Evolutionary conservation across 2,113 vertebrate species (phyloP), one percentile per base, ranked within the genome.

Genomic region (Saccopteryx bilineata): DNA sequence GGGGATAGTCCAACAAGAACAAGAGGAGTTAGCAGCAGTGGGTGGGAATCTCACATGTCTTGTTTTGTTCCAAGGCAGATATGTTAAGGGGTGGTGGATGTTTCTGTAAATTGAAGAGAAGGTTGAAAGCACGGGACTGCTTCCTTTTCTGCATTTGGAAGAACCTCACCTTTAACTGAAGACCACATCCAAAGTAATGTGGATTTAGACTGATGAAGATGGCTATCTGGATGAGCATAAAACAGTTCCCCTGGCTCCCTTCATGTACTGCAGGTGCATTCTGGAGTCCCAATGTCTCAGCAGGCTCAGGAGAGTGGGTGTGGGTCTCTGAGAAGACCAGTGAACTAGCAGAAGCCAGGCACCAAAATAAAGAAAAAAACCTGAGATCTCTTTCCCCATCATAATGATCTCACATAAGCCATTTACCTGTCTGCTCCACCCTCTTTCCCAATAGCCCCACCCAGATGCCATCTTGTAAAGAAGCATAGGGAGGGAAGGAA

Each of bases 121-220:
- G 93, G 21, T 15, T 69, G 15, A 76, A 54, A 48, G 11, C 31
- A 65, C 19, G 61, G 9, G 18, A 2, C 5, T 58, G 26, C 68
- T 95, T 78, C 58, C 31, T n/a, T 31, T 92, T 87, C 13, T 63
- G 33, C 33, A 39, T 11, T 46, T 84, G 65, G 76, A 81, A 90
- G 65, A 71, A 87, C 82, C 31, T n/a, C 33, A 84, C 13, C 31
- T 82, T 90, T 78, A 31, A 52, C 5, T 88, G 4, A 65, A 13
- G 31, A 56, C 0, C 7, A 68, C 6, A 26, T 46, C 4, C 9
- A 81, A 83, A 87, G 18, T 50, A 63, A 56, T 48, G 1, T 66
- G 48, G 8, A 65, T 0, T 72, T n/a, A 86, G 56, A 72, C 31
- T 61, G 54, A 60, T 74, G 14, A 80, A 91, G 12, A 58, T 74